Evolutionary conservation across 2,888 invertebrate genomes (phyloP).

Genomic region (Cinara cedri): DNA sequence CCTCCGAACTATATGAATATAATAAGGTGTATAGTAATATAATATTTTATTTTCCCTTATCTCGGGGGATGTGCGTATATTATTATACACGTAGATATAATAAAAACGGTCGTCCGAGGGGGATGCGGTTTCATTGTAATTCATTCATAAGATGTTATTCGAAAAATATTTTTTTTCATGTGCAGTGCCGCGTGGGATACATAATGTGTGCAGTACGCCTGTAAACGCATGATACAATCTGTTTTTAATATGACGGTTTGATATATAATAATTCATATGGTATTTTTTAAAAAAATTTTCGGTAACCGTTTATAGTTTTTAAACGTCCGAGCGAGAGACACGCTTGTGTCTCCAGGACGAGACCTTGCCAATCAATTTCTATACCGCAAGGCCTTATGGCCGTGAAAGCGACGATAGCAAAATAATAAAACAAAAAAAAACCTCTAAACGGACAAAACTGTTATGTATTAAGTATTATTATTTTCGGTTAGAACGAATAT

Average conservation of each 20-base stretch:
- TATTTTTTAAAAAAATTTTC: too few relatives aligned
- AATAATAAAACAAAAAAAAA: background rate
- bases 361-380: background rate
- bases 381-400: background rate
- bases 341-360: background rate
- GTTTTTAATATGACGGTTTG: too few relatives aligned
- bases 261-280: too few relatives aligned
- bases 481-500: background rate
- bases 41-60: constrained; percentile 16
- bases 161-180: constrained; percentile 7
- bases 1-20: constrained; percentile 50
- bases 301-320: too few relatives aligned
- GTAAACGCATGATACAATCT: too few relatives aligned
- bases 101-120: background rate
- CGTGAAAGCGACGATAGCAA: constrained; percentile 16
- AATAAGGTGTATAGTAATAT: constrained; percentile 10
- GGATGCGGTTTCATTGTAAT: constrained; percentile 12
- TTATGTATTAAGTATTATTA: background rate
- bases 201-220: too few relatives aligned
- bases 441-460: constrained; percentile 4
- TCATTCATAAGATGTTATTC: constrained; percentile 31
- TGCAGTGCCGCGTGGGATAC: too few relatives aligned
- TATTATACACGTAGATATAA: background rate
- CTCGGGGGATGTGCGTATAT: background rate
- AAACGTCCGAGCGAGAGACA: too few relatives aligned